Percentiles rank a stretch among this genome's conserved stretches.
phyloP scores from a whole-genome alignment of 1,140 invertebrate genomes.

The Stegodyphus dumicola region DNA sequence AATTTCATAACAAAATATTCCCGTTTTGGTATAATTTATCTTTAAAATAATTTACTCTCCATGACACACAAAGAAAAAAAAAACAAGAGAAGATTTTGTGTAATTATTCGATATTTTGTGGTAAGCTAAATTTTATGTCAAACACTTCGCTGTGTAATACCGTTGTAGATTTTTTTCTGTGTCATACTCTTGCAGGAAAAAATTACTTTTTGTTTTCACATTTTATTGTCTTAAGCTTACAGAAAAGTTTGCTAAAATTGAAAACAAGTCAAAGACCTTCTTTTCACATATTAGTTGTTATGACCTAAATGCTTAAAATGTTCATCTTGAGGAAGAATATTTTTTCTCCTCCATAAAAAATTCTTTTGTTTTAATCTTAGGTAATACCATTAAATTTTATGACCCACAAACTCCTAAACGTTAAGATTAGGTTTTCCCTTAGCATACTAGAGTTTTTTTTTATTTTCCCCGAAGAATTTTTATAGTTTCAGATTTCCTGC shows the following conservation, averaged over 20 bases:
- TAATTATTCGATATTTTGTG: no score
- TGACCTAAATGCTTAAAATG: neutral
- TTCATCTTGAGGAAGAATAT: neutral
- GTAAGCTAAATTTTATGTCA: no score
- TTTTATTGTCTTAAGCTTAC: no score
- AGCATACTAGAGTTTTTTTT: neutral
- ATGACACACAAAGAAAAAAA: no score
- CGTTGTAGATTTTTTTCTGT: no score
- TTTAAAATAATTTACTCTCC: no score
- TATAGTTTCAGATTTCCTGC: conserved; percentile 12
- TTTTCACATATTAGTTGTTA: neutral
- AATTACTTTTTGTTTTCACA: no score
- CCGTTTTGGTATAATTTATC: no score
- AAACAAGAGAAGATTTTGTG: no score
- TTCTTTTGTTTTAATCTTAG: neutral
- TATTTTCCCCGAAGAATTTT: conserved; percentile 14
- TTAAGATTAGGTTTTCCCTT: neutral
- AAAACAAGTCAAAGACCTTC: neutral
- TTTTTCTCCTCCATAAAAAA: neutral
- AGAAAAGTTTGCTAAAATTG: neutral
- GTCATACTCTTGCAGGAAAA: no score
- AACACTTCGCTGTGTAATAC: no score
- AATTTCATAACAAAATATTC: no score
- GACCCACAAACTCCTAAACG: conserved; percentile 14
- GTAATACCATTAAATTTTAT: conserved; percentile 38